These are phyloP conservation scores for Ectobius pallidus DNA, from an alignment of 2,888 invertebrate genomes.

Conservation along the genomic window DNA sequence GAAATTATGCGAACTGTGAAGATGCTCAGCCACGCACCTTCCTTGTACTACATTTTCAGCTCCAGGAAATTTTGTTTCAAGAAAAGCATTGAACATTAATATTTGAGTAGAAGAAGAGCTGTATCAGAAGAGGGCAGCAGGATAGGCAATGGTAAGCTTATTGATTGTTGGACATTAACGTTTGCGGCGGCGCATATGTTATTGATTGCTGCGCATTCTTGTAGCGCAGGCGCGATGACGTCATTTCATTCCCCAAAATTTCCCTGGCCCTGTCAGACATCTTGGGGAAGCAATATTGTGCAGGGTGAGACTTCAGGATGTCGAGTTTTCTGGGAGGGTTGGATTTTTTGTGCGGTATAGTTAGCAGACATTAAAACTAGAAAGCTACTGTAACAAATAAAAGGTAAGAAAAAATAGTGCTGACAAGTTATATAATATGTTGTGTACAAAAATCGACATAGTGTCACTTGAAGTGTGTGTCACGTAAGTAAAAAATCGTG, in stretches of 20 bases:
- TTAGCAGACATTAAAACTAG: neutral
- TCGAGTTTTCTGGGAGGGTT: neutral
- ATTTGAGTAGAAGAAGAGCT: neutral
- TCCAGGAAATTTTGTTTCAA: neutral
- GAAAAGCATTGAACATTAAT: neutral
- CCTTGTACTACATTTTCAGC: no score
- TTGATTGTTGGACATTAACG: constrained; percentile 33
- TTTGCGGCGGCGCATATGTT: constrained; percentile 14
- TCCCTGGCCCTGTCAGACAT: constrained; percentile 17
- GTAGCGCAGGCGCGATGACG: constrained; percentile 26
- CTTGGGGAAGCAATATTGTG: constrained; percentile 18
- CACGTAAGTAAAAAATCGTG: no score
- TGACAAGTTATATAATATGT: no score
- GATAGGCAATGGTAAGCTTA: neutral
- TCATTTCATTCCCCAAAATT: constrained; percentile 18
- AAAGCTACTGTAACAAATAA: no score
- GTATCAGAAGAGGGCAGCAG: neutral
- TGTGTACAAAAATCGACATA: no score
- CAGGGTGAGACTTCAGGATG: constrained; percentile 22
- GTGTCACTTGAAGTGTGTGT: no score
- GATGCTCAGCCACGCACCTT: no score
- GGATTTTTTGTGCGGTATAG: constrained; percentile 3
- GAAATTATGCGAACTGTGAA: no score
- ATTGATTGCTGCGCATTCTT: constrained; percentile 19
- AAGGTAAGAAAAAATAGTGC: no score